Evolutionary conservation across 2,888 invertebrate genomes (phyloP), one percentile per base, ranked within the genome.

Genomic region (Brenthis ino): DNA sequence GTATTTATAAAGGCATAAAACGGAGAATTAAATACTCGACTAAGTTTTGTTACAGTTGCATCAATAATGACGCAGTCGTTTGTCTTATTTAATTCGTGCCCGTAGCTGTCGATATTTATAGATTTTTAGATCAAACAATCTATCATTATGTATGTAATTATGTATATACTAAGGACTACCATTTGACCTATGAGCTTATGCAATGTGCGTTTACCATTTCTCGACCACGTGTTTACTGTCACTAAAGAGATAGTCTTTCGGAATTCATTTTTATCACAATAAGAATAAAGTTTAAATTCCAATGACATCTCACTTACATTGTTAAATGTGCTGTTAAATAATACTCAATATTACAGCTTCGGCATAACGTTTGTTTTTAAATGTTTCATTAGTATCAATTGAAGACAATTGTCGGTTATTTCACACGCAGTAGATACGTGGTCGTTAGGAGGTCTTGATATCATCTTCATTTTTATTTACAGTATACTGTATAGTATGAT

Each of bases 401-500:
- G 57, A 47, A 65, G 67, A 61, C 57, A 61, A 65, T 64, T 68
- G 50, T 69, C 68, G 24, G 67, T 61, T 74, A 74, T 73, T 68
- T 37, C 47, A 55, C 82, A 82, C 77, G 83, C 77, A 65, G 47
- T 61, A 4, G 53, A 13, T 64, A 74, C 82, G 80, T 84, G 84
- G 65, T 50, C 53, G 51, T 51, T 77, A 78, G 77, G 73, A 73
- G 53, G 63, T 67, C 68, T 60, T 72, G 57, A 70, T 60, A 33
- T 50, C 50, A 50, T 60, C 16, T 5, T 33, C 12, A 24, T 50
- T 60, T 60, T 60, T 50, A 54, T 54, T 54, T 54, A 54, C 54
- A 54, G 1, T 54, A 28, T 54, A 28, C 54, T 28, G 1, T 54
- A 28, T 54, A 14, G 11, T 14, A 48, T 48, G 11, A 48, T 28